Evolutionary conservation across 1,140 invertebrate species (phyloP), one percentile per base, ranked within the genome.

Genomic region (Stegodyphus mimosarum): DNA sequence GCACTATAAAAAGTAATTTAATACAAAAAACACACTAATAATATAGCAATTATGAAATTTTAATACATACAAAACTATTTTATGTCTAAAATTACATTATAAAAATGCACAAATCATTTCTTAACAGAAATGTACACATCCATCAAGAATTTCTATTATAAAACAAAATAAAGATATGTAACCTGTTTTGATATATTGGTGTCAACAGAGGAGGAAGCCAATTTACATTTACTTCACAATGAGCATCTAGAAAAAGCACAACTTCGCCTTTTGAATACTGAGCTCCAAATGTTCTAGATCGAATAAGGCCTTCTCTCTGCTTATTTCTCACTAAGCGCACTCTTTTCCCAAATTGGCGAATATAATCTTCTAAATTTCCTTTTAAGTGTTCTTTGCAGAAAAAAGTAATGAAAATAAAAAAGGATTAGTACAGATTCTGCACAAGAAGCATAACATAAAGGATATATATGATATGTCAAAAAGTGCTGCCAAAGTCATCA

Each of bases 211-310:
- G 98, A 9, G 96, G 96, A 18, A 99, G 90, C 98, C 98, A 99
- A 91, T 99, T 99, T 1, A 93, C 90, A 89, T 99, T 98, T 2
- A 98, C 96, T 89, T 92, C 93, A 90, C 93, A 94, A 89, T 94
- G 94, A 69, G 98, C 98, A 92, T 99, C 98, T 17, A 99, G 91
- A 91, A 99, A 99, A 0, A 99, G 94, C 87, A 99, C 98, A 6
- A 99, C 97, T 90, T 99, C 98, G 64, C 97, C 98, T 18, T 92
- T 94, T 0, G 98, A 95, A 89, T 98, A 95, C 88, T 95, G 92
- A n/a, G 98, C 98, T 53, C 98, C 98, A 70, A 95, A 92, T 0
- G 96, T 98, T 75, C 98, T 91, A 0, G 97, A 98, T 33, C 97
- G 91, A 88, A 99, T 99, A 17, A 99, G 91, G 50, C 97, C 97